Percentiles rank a stretch among this genome's conserved stretches.
phyloP scores from a whole-genome alignment of 2,888 invertebrate genomes.

The Liodrosophila aerea region DNA sequence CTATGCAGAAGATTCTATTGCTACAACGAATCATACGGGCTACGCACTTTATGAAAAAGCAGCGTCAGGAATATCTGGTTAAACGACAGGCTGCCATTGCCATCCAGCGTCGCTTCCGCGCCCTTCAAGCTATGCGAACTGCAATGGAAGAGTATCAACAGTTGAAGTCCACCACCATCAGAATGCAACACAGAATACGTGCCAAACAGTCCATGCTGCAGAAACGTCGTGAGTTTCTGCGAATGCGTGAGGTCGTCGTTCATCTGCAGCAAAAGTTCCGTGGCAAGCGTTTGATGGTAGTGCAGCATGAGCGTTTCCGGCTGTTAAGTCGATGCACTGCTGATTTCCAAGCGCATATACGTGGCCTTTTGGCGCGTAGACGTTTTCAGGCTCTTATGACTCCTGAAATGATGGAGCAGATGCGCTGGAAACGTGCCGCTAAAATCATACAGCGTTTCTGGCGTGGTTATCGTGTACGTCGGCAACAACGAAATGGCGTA shows the following conservation, averaged over 20 bases:
- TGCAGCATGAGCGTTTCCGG: slow-evolving; percentile 72
- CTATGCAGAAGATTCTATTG: slow-evolving; percentile 27
- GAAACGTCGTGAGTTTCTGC: slow-evolving; percentile 52
- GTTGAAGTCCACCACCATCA: slow-evolving; percentile 70
- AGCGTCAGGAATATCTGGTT: slow-evolving; percentile 35
- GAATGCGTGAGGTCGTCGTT: slow-evolving; percentile 59
- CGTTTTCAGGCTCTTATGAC: slow-evolving; percentile 83
- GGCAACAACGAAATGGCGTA: slow-evolving; percentile 65
- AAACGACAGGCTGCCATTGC: slow-evolving; percentile 31
- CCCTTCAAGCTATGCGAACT: slow-evolving; percentile 66
- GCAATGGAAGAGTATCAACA: slow-evolving; percentile 71
- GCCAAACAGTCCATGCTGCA: slow-evolving; percentile 66
- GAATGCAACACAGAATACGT: slow-evolving; percentile 78
- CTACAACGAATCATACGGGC: slow-evolving; percentile 82
- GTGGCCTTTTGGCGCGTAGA: slow-evolving; percentile 84
- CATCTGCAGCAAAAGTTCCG: slow-evolving; percentile 82
- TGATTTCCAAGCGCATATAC: slow-evolving; percentile 80
- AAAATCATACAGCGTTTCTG: slow-evolving; percentile 86
- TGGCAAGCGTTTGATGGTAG: slow-evolving; percentile 81
- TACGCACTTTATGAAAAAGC: slow-evolving; percentile 32
- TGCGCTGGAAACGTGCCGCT: slow-evolving; percentile 84
- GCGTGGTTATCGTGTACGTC: slow-evolving; percentile 83
- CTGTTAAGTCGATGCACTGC: slow-evolving; percentile 44
- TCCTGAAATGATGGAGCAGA: slow-evolving; percentile 82
- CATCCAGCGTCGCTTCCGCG: slow-evolving; percentile 82